Evolutionary conservation across 2,113 vertebrate species (phyloP), one percentile per base, ranked within the genome.

Genomic region (Suncus etruscus): DNA sequence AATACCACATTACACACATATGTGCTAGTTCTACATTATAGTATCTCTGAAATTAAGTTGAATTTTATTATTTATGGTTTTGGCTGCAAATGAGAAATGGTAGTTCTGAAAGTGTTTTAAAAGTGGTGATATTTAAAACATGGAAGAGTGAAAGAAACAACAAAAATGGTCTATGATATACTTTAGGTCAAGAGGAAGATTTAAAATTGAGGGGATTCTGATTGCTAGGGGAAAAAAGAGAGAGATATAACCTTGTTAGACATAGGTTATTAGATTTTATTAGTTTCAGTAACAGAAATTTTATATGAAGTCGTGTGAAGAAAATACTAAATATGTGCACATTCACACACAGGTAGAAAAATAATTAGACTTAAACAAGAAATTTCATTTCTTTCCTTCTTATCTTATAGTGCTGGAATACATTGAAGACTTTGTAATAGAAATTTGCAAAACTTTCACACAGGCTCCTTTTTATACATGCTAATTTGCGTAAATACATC

Each of bases 81-180:
- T 90, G 51, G 29, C 66, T 83, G 29, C 76, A 86, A 92, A 73
- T 86, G 72, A 82, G 25, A 76, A 47, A 61, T 31, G 54, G 16
- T 6, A 76, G 12, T 82, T 66, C 14, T 18, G 27, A 24, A 66
- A 74, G 7, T 66, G 47, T 86, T 72, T 39, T 39, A 82, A 77
- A 10, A 22, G 48, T 8, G 63, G 27, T 25, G 82, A 8, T 91
- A 58, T 77, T 89, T 51, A 81, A 77, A 81, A 25, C 8, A 47
- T 11, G n/a, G 20, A 9, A 58, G 32, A 81, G 27, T 27, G 66
- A 32, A 68, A 72, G 9, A 20, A 80, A 32, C 22, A 81, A 66
- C 25, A 61, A 78, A 81, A 82, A 81, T 12, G 74, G 48, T 11
- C 74, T 25, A 89, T 31, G 47, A 5, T 61, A 77, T 82, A 76